Evolutionary conservation across 1,140 invertebrate species (phyloP), one percentile per base, ranked within the genome.

Genomic region (Araneus ventricosus): DNA sequence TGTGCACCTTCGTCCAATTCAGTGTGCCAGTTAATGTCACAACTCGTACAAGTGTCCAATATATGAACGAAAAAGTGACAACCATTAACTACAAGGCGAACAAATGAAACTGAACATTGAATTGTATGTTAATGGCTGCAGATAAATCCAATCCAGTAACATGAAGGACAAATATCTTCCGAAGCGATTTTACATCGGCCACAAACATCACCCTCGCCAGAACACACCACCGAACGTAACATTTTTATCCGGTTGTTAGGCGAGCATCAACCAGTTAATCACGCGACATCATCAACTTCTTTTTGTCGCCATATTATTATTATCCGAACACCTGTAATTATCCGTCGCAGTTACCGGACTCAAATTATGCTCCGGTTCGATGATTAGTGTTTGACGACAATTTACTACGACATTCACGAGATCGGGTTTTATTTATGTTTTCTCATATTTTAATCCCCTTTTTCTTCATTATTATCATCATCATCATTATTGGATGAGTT

Each of bases 301-400:
- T 90, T 79, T 84, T 84, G 82, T 52, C 45, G 39, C 39, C 52
- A 52, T 84, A 91, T 91, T 91, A 91, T 91, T 91, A 91, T 61
- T 41, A 84, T 63, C 57, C 79, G 89, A 45, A 63, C 89, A 91
- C 89, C 89, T 91, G 79, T 84, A 91, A 91, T 91, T 91, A 91
- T 84, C 34, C 59, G 22, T 52, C 57, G 52, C 30, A 57, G 57
- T 79, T 91, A 79, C 37, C 41, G 24, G 45, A 30, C 45, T 82
- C 89, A 84, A 61, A 91, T 79, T 79, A 79, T 91, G 27, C 24
- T 70, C 17, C 24, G 37, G 67, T 20, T 39, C n/a, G 79, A 41
- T 91, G 89, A 91, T 91, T 91, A 91, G 67, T 41, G 79, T 41
- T 84, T 91, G 79, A 84, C 89, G 89, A 91, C 89, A 91, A 91